Base-by-base conservation (phyloP, 2,797 vertebrate genomes). In the Pantherophis alleghaniensis region DNA sequence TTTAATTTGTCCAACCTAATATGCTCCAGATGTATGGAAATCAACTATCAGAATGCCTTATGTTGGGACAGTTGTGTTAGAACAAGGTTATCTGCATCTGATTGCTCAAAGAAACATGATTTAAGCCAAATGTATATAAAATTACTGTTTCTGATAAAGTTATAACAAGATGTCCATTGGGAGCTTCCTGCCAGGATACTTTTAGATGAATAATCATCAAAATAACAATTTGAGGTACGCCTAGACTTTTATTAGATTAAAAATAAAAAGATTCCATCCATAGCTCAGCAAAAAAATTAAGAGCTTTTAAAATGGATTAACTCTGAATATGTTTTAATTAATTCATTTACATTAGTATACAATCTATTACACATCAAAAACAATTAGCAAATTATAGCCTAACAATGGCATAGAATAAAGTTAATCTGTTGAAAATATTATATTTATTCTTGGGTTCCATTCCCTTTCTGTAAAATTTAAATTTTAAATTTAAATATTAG, bases 161-260 rank as follows among this genome's bases (percentile, higher is more conserved):
- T 26, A 92, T 66, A 69, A 88, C 4, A 66, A 47, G 1, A 4
- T 32, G 11, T 32, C 89, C 10, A 7, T 83, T 0, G 0, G 74
- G 93, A 96, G 5, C 91, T 95, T 66, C 86, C 94, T 94, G 59
- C 18, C 18, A 93, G 91, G 93, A 63, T 63, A 12, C 91, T 56
- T 0, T 0, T 55, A 88, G 16, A 79, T 24, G 79, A 51, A 51
- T 92, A 92, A 93, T 56, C 94, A 57, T 93, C 90, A 26, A 18
- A 59, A 94, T 56, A 47, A 90, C 47, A 94, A 89, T 0, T 0
- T 61, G 42, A 47, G 28, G 92, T 22, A n/a, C 94, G 79, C n/a
- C 20, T 92, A 55, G 92, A 56, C 11, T 94, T 26, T 90, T 94
- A 83, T 88, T 51, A 94, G 20, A 93, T 93, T 88, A 91, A 92